Percentiles rank a stretch among this genome's conserved stretches.
Conservation (phyloP, 2,113 vertebrate genomes). For the Acanthisitta chloris region DNA sequence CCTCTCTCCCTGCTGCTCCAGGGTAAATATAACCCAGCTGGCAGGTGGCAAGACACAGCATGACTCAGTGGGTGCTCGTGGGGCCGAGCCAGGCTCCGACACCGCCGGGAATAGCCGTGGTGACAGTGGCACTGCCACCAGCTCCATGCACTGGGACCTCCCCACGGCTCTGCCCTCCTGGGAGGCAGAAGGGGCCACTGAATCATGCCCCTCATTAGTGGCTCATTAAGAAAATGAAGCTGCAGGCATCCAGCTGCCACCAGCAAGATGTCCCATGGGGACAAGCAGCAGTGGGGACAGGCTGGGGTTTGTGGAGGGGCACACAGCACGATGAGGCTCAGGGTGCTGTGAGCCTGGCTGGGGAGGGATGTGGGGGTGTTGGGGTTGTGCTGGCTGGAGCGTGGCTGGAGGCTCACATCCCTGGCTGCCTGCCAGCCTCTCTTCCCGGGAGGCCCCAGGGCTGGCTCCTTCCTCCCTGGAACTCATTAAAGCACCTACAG, state of each 20-base stretch:
- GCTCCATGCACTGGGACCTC: accelerated
- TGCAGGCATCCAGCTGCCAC: not conserved
- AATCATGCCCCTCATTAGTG: slow-evolving; percentile 6
- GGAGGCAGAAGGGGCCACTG: not conserved
- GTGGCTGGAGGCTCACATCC: not conserved
- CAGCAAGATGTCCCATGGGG: accelerated
- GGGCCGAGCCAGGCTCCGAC: not conserved
- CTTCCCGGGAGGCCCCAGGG: not conserved
- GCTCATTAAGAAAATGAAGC: slow-evolving; percentile 37
- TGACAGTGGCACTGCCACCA: not conserved
- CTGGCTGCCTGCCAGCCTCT: not conserved
- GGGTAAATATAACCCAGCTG: not conserved
- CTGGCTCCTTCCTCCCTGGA: not conserved
- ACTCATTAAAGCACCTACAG: not conserved
- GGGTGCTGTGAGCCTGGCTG: accelerated
- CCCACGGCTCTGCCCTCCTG: not conserved
- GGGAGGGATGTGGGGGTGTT: not conserved
- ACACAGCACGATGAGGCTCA: accelerated
- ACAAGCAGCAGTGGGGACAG: accelerated
- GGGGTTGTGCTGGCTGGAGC: not conserved
- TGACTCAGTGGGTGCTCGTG: not conserved
- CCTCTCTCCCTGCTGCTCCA: accelerated
- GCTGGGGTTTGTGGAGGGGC: accelerated
- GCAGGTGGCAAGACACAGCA: not conserved
- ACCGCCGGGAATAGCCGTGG: not conserved